phyloP scores from a whole-genome alignment of 2,113 vertebrate species.

The Merops nubicus region DNA sequence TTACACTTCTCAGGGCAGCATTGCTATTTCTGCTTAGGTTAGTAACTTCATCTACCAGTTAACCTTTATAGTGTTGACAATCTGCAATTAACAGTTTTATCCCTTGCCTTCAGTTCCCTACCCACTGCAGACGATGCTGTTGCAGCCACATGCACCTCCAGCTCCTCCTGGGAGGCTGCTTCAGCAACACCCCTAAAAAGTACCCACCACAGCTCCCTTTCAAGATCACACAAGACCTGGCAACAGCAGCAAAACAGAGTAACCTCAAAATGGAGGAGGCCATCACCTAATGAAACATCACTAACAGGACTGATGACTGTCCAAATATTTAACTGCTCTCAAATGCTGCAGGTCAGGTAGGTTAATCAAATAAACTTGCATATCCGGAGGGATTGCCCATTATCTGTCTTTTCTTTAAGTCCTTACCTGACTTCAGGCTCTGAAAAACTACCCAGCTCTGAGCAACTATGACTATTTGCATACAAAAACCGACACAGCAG shows the following conservation, averaged over 20 bases:
- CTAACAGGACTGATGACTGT: slow-evolving; percentile 33
- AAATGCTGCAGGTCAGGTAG: not conserved
- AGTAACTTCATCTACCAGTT: slow-evolving; percentile 7
- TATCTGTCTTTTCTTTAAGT: slow-evolving; percentile 16
- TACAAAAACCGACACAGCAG: not conserved
- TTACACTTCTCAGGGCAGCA: not conserved
- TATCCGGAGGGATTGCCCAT: not conserved
- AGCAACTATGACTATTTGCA: not conserved
- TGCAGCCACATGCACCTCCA: not conserved
- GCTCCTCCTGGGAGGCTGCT: not conserved
- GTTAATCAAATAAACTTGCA: slow-evolving; percentile 45
- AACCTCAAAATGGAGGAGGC: not conserved
- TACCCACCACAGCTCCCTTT: not conserved
- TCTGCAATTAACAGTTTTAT: not conserved
- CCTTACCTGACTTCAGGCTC: not conserved
- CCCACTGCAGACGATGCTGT: not conserved
- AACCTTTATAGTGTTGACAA: not conserved
- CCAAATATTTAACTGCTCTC: slow-evolving; percentile 57
- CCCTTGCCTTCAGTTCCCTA: not conserved
- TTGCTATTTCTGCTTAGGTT: not conserved
- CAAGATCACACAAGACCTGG: not conserved
- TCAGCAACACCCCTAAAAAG: not conserved
- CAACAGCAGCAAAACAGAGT: not conserved
- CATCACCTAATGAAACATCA: slow-evolving; percentile 28
- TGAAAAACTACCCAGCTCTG: not conserved